A percentile compares a stretch with the other conserved stretches of the same genome.
These are phyloP conservation scores for Hydrozoanthus gracilis DNA, from an alignment of 92 coral and sea anemone genomes.

Conservation along the genomic window DNA sequence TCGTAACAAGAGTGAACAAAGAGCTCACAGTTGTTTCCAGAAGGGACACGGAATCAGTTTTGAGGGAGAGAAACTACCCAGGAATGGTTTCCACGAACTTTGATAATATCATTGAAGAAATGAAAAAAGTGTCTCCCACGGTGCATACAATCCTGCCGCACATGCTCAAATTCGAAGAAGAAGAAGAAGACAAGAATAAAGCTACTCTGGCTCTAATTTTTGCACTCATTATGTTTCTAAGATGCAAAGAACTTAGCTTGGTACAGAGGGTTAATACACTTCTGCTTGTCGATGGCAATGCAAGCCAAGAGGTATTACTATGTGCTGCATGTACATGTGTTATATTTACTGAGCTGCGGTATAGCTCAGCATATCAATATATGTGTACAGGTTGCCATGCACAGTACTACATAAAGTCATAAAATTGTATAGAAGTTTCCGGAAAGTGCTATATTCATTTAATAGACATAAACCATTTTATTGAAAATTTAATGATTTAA, in stretches of 20 bases:
- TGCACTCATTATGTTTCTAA: conserved; percentile 32
- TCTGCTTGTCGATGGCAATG: conserved; percentile 48
- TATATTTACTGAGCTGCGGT: background rate
- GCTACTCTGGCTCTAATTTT: conserved; percentile 48
- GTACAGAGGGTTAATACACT: conserved; percentile 41
- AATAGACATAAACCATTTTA: conserved; percentile 4
- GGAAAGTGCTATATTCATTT: background rate
- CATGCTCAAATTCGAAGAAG: conserved; percentile 28
- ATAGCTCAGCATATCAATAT: conserved; percentile 1
- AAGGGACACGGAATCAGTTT: conserved; percentile 55
- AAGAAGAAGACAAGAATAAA: conserved; percentile 33
- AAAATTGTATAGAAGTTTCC: conserved; percentile 4
- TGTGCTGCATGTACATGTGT: background rate
- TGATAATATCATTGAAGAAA: conserved; percentile 29
- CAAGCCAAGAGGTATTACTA: conserved; percentile 40
- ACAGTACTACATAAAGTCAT: conserved; percentile 18
- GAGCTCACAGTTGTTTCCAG: conserved; percentile 62
- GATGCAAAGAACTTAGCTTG: conserved; percentile 46
- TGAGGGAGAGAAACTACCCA: conserved; percentile 42
- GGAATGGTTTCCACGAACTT: conserved; percentile 44
- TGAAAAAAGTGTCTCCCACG: conserved; percentile 33
- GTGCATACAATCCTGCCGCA: conserved; percentile 26
- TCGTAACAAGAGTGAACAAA: conserved; percentile 51
- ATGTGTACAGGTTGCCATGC: conserved; percentile 2
- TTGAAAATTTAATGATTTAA: conserved; percentile 1